phyloP scores from a whole-genome alignment of 2,888 invertebrate genomes.

The Hirtodrosophila confusa region DNA sequence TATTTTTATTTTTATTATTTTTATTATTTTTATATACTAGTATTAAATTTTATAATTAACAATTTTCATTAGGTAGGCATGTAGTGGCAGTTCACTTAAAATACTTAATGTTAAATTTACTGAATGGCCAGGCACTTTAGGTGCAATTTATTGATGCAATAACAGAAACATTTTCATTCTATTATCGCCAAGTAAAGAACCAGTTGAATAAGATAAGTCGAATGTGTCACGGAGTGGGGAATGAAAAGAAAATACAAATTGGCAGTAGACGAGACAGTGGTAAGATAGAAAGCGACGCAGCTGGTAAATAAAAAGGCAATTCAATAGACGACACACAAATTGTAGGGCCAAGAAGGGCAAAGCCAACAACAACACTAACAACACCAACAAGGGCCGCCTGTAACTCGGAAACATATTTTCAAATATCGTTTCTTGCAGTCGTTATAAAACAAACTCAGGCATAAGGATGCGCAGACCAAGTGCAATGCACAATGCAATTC shows the following conservation, averaged over 20 bases:
- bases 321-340: conserved; percentile 45
- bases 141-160: conserved; percentile 41
- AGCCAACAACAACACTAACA: conserved; percentile 5
- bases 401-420: conserved; percentile 52
- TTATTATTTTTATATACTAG: too few species aligned
- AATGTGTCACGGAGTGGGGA: not conserved
- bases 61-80: too few species aligned
- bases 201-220: conserved; percentile 1
- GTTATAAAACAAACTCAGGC: conserved; percentile 61
- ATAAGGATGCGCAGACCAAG: conserved; percentile 33
- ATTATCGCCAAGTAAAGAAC: conserved; percentile 2
- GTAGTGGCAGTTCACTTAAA: too few species aligned
- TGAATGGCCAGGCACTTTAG: not conserved
- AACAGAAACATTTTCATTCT: not conserved
- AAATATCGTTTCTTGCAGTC: conserved; percentile 49
- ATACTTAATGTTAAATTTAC: too few species aligned
- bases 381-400: conserved; percentile 1
- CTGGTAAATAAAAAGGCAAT: conserved; percentile 47
- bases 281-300: conserved; percentile 39
- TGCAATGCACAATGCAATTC: conserved; percentile 58
- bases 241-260: conserved; percentile 43
- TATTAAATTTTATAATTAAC: too few species aligned
- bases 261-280: conserved; percentile 21
- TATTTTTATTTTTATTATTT: too few species aligned
- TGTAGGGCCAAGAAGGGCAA: conserved; percentile 9